Evolutionary conservation across 2,888 invertebrate genomes (phyloP).

Genomic region (Drosophila dives): DNA sequence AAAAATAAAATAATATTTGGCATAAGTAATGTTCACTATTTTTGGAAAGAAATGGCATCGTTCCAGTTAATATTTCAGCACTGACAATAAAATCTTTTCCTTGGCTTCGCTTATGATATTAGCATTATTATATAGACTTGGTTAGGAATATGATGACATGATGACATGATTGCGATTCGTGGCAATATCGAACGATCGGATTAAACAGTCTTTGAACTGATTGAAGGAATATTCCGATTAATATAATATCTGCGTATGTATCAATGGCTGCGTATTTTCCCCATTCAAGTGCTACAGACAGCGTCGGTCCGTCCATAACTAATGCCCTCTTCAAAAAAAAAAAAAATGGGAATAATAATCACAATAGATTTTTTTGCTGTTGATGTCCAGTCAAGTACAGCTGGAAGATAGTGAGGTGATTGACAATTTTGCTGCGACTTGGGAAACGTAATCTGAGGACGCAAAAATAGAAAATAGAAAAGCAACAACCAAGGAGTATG

Average conservation of each 20-base stretch:
- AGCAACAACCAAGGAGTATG: not conserved
- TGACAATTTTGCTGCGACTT: conserved; percentile 18
- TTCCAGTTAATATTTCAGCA: not conserved
- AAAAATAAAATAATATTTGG: too few relatives aligned
- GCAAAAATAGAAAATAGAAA: not conserved
- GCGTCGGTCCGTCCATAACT: conserved; percentile 3
- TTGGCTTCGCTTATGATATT: not conserved
- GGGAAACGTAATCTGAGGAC: not conserved
- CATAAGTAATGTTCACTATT: too few relatives aligned
- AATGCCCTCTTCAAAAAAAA: conserved; percentile 13
- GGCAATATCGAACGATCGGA: conserved; percentile 7
- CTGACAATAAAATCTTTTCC: not conserved
- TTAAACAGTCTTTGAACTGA: conserved; percentile 1
- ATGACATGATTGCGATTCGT: not conserved
- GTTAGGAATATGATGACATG: not conserved
- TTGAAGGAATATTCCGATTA: conserved; percentile 5
- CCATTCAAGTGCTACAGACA: conserved; percentile 7
- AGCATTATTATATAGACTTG: not conserved
- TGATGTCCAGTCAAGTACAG: not conserved
- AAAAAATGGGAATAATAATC: not conserved
- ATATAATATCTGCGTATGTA: not conserved
- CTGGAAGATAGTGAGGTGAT: conserved; percentile 35
- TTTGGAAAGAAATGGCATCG: not conserved
- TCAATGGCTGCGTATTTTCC: not conserved
- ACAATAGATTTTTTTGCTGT: not conserved